A percentile compares a stretch with the other conserved stretches of the same genome.
Evolutionary conservation across 2,113 vertebrate species (phyloP).

Genomic region (Pimephales promelas): DNA sequence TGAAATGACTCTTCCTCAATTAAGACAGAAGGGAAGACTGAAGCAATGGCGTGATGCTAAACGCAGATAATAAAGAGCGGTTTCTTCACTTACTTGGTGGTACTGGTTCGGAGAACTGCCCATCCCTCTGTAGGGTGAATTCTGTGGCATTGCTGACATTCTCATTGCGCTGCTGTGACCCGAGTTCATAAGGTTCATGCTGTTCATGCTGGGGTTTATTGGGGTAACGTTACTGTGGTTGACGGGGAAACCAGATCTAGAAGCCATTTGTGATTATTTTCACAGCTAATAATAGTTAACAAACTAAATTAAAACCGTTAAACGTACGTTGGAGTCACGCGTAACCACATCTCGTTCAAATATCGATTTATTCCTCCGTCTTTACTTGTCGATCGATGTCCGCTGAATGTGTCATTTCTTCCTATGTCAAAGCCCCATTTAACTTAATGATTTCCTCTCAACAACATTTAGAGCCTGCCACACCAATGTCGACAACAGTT

Average conservation of each 20-base stretch:
- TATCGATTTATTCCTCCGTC: constrained; percentile 2
- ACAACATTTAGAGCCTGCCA: constrained; percentile 45
- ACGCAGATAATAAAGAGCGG: constrained; percentile 1
- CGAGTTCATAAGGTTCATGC: constrained; percentile 67
- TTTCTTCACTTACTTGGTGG: constrained; percentile 65
- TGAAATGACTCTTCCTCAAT: constrained; percentile 28
- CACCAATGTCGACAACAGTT: constrained; percentile 54
- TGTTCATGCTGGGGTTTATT: constrained; percentile 68
- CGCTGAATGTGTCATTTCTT: constrained; percentile 53
- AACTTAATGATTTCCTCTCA: constrained; percentile 47
- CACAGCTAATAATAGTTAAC: neutral
- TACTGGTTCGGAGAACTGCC: constrained; percentile 65
- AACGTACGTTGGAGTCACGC: neutral
- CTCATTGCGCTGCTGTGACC: constrained; percentile 69
- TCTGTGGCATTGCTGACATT: constrained; percentile 69
- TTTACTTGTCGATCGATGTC: neutral
- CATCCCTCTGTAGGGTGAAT: constrained; percentile 71
- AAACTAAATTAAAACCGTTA: neutral
- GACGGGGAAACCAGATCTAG: constrained; percentile 37
- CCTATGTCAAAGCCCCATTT: constrained; percentile 29
- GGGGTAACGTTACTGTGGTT: constrained; percentile 59
- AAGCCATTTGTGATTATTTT: constrained; percentile 22
- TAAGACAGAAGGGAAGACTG: neutral
- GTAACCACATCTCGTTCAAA: neutral
- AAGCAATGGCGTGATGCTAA: constrained; percentile 6